phyloP scores from a whole-genome alignment of 2,888 invertebrate genomes.

The Dolichopus griseipennis region DNA sequence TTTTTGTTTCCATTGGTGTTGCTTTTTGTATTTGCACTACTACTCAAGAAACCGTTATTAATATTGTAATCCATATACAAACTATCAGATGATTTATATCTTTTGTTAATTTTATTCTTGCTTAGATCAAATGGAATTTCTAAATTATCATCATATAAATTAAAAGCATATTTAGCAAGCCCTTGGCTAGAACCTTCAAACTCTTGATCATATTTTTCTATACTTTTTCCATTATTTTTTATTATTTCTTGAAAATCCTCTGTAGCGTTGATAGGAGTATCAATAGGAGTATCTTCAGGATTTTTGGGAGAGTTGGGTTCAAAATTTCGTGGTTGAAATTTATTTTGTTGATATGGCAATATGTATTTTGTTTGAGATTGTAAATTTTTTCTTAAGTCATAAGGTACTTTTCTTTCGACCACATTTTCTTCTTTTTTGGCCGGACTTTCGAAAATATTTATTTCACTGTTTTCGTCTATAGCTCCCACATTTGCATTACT shows the following conservation, averaged over 20 bases:
- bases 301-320: background rate
- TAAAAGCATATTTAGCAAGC: conserved; percentile 18
- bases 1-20: background rate
- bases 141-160: conserved; percentile 15
- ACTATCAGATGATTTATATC: conserved; percentile 11
- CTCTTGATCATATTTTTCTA: conserved; percentile 7
- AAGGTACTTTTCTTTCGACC: background rate
- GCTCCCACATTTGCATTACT: background rate
- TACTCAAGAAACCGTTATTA: background rate
- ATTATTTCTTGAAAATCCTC: background rate
- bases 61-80: background rate
- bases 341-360: background rate
- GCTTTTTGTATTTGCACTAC: background rate
- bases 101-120: conserved; percentile 15
- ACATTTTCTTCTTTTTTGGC: background rate
- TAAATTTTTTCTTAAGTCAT: background rate
- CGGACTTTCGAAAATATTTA: background rate
- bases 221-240: background rate
- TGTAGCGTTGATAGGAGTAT: background rate
- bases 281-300: background rate
- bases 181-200: background rate
- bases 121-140: conserved; percentile 8
- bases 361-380: background rate
- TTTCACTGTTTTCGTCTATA: background rate
- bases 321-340: background rate